Evolutionary conservation across 2,888 invertebrate species (phyloP).

Genomic region (Escarpia spicata): DNA sequence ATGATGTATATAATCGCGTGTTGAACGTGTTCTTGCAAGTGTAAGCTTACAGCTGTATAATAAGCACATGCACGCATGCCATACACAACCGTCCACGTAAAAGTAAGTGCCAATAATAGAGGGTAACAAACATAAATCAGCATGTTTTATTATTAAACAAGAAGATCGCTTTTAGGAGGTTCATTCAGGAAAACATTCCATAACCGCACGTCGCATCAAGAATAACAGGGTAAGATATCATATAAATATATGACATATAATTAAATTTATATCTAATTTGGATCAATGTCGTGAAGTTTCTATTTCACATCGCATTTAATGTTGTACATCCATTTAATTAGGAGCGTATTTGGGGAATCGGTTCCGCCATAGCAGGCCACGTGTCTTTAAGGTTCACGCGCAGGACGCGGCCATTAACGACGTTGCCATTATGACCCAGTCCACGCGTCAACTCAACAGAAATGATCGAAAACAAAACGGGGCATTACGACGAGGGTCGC

Average conservation of each 20-base stretch:
- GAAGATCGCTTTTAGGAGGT: no score
- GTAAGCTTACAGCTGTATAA: not conserved
- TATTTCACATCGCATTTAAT: not conserved
- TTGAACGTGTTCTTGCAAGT: conserved; percentile 9
- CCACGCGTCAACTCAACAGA: not conserved
- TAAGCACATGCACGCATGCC: not conserved
- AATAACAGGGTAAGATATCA: no score
- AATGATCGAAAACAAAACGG: conserved; percentile 6
- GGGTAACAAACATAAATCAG: not conserved
- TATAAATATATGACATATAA: not conserved
- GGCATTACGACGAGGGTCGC: not conserved
- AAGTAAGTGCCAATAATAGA: not conserved
- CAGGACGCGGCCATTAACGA: not conserved
- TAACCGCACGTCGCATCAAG: not conserved
- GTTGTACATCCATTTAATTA: not conserved
- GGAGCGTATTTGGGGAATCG: not conserved
- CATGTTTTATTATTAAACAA: no score
- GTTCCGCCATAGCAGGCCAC: not conserved
- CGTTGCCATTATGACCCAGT: not conserved
- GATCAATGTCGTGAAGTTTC: not conserved
- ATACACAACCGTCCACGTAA: not conserved
- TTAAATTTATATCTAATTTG: not conserved
- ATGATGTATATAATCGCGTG: not conserved
- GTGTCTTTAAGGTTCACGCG: not conserved
- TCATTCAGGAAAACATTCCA: no score